These are phyloP conservation scores for Sycophila texana DNA, from an alignment of 2,888 invertebrate genomes.

Conservation along the genomic window DNA sequence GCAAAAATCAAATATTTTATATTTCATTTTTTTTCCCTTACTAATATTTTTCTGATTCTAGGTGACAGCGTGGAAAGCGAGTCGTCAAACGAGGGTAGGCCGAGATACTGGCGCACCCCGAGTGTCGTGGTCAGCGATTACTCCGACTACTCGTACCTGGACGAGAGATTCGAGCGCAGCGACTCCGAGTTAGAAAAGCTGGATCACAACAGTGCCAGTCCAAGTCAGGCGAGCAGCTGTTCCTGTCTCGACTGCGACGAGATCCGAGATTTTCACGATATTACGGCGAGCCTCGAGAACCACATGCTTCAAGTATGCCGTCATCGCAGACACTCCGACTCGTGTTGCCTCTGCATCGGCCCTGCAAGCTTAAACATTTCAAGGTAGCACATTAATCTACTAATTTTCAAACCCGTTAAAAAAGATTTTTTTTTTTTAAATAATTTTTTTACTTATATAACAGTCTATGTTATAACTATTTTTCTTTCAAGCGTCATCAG, in stretches of 20 bases:
- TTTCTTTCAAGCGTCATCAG: too few relatives aligned
- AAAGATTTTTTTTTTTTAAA: background rate
- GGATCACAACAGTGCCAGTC: slow-evolving; percentile 61
- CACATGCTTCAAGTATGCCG: slow-evolving; percentile 65
- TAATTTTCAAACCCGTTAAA: background rate
- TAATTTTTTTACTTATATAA: background rate
- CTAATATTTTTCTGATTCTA: slow-evolving; percentile 16
- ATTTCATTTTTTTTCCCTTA: background rate
- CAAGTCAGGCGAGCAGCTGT: slow-evolving; percentile 71
- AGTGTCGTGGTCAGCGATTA: slow-evolving; percentile 93
- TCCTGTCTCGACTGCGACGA: slow-evolving; percentile 72
- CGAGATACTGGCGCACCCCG: slow-evolving; percentile 84
- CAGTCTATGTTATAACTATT: too few relatives aligned
- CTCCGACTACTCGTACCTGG: slow-evolving; percentile 81
- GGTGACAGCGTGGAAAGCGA: slow-evolving; percentile 67
- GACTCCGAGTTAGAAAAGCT: slow-evolving; percentile 70
- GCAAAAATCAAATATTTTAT: background rate
- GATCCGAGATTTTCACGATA: slow-evolving; percentile 59
- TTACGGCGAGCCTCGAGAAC: slow-evolving; percentile 6
- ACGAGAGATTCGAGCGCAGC: slow-evolving; percentile 70
- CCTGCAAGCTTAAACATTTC: slow-evolving; percentile 56
- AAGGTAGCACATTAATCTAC: slow-evolving; percentile 45
- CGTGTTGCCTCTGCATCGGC: slow-evolving; percentile 67
- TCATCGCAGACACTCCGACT: slow-evolving; percentile 71
- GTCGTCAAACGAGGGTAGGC: slow-evolving; percentile 65